phyloP scores from a whole-genome alignment of 2,888 invertebrate genomes.

The Syrphus vitripennis region DNA sequence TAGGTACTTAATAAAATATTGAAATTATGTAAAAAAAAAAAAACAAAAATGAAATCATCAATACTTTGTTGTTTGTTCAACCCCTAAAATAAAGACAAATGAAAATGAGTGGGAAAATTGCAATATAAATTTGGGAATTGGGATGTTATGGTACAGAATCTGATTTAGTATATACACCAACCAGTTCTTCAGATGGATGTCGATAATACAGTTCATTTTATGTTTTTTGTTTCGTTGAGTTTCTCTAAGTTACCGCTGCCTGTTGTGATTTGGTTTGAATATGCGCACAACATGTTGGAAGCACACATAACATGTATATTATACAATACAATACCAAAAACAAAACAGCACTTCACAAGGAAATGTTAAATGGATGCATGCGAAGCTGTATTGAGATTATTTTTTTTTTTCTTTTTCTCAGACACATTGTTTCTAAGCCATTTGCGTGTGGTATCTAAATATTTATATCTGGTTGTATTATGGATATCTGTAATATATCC shows the following conservation, averaged over 20 bases:
- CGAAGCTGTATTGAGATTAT: neutral
- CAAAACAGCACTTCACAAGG: neutral
- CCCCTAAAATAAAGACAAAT: neutral
- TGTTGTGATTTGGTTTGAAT: neutral
- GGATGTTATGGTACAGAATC: neutral
- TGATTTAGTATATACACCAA: conserved; percentile 55
- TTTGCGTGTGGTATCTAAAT: no score
- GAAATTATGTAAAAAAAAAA: neutral
- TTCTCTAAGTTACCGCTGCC: neutral
- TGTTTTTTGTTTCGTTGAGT: conserved; percentile 43
- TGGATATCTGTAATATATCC: no score
- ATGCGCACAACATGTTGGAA: neutral
- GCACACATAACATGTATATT: neutral
- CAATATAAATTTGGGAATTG: neutral
- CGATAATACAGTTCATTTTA: neutral
- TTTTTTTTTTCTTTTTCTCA: neutral
- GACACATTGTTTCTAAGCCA: neutral
- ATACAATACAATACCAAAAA: neutral
- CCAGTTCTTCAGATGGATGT: neutral
- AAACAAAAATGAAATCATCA: neutral
- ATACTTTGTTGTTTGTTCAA: neutral
- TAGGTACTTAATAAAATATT: neutral
- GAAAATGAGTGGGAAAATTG: neutral
- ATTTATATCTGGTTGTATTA: no score
- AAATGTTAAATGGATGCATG: neutral